Conservation (phyloP, 2,797 vertebrate species). For the Crotalus adamanteus region DNA sequence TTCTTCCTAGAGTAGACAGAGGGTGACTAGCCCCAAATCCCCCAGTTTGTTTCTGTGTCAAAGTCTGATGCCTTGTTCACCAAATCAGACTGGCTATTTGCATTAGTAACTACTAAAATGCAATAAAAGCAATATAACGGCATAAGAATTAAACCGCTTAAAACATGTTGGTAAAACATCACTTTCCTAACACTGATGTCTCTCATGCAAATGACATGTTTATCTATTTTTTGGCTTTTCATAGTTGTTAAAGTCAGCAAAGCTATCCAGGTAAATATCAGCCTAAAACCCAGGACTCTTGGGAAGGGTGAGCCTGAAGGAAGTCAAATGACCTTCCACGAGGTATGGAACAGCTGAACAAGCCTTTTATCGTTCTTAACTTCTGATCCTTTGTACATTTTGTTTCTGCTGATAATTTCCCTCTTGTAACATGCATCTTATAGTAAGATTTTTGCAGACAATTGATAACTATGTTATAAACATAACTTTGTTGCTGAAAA, state of each 20-base stretch:
- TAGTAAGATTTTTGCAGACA: not conserved
- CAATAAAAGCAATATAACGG: no score
- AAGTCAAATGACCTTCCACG: not conserved
- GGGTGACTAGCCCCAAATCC: no score
- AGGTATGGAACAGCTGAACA: conserved; percentile 54
- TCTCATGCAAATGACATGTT: not conserved
- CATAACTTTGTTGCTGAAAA: not conserved
- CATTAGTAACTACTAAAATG: no score
- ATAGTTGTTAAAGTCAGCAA: conserved; percentile 62
- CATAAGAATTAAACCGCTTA: no score
- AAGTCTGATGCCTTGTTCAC: no score
- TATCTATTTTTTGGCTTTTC: conserved; percentile 17
- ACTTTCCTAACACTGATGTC: not conserved
- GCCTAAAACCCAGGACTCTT: conserved; percentile 31
- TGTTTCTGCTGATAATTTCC: not conserved
- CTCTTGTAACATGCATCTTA: not conserved
- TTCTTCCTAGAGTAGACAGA: no score
- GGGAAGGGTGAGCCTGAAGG: conserved; percentile 48
- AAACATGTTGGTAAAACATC: no score
- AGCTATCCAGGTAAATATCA: conserved; percentile 64
- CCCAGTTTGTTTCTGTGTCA: no score
- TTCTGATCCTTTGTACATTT: not conserved
- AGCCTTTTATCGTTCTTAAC: not conserved
- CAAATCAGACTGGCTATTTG: no score
- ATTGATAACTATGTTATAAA: not conserved